These are phyloP conservation scores for Takifugu bimaculatus DNA, from an alignment of 2,113 vertebrate species.

Conservation along the genomic window DNA sequence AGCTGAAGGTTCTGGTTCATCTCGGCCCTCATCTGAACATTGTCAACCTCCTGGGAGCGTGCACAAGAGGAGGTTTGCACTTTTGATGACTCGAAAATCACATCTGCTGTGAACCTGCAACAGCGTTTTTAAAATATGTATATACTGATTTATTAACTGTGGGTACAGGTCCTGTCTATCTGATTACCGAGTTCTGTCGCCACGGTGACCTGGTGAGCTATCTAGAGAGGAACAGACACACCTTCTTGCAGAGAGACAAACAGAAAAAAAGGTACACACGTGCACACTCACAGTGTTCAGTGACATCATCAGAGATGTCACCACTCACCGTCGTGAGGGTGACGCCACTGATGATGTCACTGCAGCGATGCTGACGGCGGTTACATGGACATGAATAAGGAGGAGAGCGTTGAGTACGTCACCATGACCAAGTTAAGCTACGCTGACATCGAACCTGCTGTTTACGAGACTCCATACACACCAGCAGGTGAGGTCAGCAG, in stretches of 20 bases:
- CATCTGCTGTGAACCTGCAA: too few species aligned
- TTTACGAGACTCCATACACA: constrained; percentile 69
- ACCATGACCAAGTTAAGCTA: constrained; percentile 82
- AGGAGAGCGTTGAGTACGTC: constrained; percentile 78
- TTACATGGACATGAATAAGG: constrained; percentile 92
- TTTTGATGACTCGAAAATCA: neutral
- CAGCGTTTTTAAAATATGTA: neutral
- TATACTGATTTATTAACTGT: too few species aligned
- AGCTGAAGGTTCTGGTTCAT: constrained; percentile 73
- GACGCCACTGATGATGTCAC: neutral
- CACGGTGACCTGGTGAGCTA: constrained; percentile 92
- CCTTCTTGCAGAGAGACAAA: constrained; percentile 65
- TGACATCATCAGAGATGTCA: neutral
- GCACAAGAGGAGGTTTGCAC: constrained; percentile 53
- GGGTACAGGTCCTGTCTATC: constrained; percentile 83
- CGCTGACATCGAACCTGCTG: constrained; percentile 74
- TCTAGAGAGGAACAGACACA: constrained; percentile 86
- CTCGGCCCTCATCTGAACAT: constrained; percentile 72
- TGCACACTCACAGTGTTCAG: constrained; percentile 17
- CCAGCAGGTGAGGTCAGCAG: constrained; percentile 33
- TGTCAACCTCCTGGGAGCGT: constrained; percentile 74
- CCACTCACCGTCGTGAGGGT: neutral
- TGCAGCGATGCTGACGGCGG: constrained; percentile 80
- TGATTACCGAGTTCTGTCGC: constrained; percentile 92
- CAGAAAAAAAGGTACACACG: constrained; percentile 44